Evolutionary conservation across 2,888 invertebrate species (phyloP), one percentile per base, ranked within the genome.

Genomic region (Mimachlamys varia): DNA sequence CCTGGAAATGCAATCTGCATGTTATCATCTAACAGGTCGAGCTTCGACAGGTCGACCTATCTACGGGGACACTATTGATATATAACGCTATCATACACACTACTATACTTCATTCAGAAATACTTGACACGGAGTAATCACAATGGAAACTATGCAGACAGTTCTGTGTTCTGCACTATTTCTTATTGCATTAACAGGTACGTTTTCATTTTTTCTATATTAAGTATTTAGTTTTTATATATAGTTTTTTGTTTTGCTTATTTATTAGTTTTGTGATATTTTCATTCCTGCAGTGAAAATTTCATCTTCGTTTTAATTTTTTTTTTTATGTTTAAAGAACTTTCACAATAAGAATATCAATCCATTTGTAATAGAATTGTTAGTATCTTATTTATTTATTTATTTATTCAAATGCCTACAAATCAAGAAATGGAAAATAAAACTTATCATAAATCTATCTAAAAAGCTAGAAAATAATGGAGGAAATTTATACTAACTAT

Each of bases 101-200:
- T 76, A 76, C 33, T 76, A 76, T 33, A 33, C 27, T 76, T 76
- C 76, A 76, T 76, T 76, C 76, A 27, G 76, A 33, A 76, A 76
- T 33, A 27, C 27, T 33, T 22, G 76, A 33, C 76, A 33, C 5
- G 10, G 76, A 76, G 53, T 76, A 7, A 76, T 33, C 76, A 76
- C 12, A 33, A 76, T 76, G 76, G 76, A 76, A 10, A 13, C 13
- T 76, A 76, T 1, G 33, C 13, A 27, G 33, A 33, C 27, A 33
- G 33, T 76, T 62, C 22, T 62, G n/a, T 62, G 62, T 27, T 12
- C 12, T 22, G 19, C 76, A 10, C 76, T 76, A 10, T 33, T 76
- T 27, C 0, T 76, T 15, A 33, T 76, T 33, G 33, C 22, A 76
- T 13, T 76, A 12, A 12, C 12, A 76, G 76, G 76, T 76, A 76